Base-by-base conservation (phyloP, 2,797 vertebrate species). In the Rhabdomys pumilio region DNA sequence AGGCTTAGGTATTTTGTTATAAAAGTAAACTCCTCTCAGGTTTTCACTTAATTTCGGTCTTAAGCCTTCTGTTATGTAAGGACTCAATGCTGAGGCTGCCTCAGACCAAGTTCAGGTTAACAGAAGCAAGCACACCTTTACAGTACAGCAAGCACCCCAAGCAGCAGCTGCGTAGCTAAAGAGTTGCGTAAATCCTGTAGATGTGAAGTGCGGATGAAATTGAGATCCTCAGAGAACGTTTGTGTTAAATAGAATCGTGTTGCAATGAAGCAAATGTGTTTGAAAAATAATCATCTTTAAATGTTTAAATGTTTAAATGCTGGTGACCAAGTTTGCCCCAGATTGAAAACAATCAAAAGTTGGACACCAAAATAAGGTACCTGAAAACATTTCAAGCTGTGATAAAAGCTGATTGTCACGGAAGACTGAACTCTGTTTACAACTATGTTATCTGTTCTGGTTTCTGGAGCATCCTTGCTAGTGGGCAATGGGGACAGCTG, bases 341-440 rank as follows among this genome's bases (percentile, higher is more conserved):
- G n/a, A 80, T 0, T 73, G 63, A 57, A 59, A 81, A 92, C 76
- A 90, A 84, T 73, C 76, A 73, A 89, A 93, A 15, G 5, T n/a
- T 44, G n/a, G 15, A 53, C 63, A 85, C 59, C 59, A 83, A 91
- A 93, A 84, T 55, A 26, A 91, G 31, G 34, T 81, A 50, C 87
- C 93, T 96, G 19, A 91, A 90, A 87, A 91, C 41, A 80, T 61
- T 63, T 80, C 73, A 87, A 79, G 89, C 59, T 53, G 76, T 89
- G n/a, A n/a, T 24, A 1, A 55, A 83, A 61, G 26, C 38, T 84
- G 15, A 22, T 94, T 96, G 20, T 69, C 72, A 8, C 20, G 44
- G 41, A 92, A 95, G 38, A 65, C 50, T 15, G 0, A 9, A 79
- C 65, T 63, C 6, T 47, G 59, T 88, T 93, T 97, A 61, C 29